Base-by-base conservation (phyloP, 2,888 invertebrate genomes). In the Chesias legatella region DNA sequence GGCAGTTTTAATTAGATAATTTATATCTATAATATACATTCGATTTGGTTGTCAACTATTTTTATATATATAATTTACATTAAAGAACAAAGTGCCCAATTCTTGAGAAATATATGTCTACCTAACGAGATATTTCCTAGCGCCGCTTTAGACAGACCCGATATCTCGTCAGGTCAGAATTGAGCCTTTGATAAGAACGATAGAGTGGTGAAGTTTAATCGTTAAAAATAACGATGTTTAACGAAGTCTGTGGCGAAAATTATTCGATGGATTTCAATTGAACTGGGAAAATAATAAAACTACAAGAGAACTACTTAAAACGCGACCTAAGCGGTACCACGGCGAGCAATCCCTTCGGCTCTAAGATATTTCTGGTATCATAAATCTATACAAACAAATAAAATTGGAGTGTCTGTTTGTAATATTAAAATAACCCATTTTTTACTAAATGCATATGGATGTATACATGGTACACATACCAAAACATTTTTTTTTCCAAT, bases 1-100 rank as follows among this genome's bases (percentile, higher is more conserved):
- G 53, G 57, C 57, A 55, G 50, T 51, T 36, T 43, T 41, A 35
- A 48, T 48, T 49, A 44, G 35, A 46, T 49, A 48, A 21, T 33
- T 40, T 29, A 37, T 34, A 42, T 42, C 33, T 47, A 50, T 36
- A 43, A 45, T 49, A 42, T 35, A 38, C 37, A 55, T 48, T 47
- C 41, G 40, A 47, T 55, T 55, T 46, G 48, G 54, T 52, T 33
- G 36, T 33, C 36, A 40, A 45, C 39, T 41, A 42, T 41, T 28
- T 44, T 35, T 47, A 44, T 31, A 45, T 36, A 44, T 31, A 45
- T 36, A 40, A 2, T 34, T 41, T 31, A 41, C 10, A 21, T 21
- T 38, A 35, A 23, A 17, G 13, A 17, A 3, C 13, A 17, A 3
- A 17, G 13, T 17, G 13, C 13, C 13, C 13, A 17, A 17, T 17